Base-by-base conservation (phyloP, 92 coral and sea anemone species). In the Phymanthus crucifer region DNA sequence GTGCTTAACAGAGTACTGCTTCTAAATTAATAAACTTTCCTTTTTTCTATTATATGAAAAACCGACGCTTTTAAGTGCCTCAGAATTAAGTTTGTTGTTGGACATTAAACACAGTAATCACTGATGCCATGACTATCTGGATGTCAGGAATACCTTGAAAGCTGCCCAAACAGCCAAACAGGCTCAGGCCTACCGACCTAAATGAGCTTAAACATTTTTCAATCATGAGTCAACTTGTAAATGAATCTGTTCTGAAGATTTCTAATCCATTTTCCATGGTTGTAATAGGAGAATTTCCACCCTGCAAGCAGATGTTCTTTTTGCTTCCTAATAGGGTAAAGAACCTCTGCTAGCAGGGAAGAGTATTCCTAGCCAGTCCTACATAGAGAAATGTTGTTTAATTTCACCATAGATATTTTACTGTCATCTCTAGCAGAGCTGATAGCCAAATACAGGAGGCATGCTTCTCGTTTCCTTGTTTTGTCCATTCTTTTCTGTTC, bases 131-230 rank as follows among this genome's bases (percentile, higher is more conserved):
- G 67, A 33, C 29, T 61, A 4, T 2, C 19, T 27, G 32, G 29
- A n/a, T 24, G 13, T 2, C 36, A 26, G 68, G 68, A 61, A 61
- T 61, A 27, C 17, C 33, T 27, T 29, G 14, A 24, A 11, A 27
- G 16, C 68, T 12, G 32, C 29, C 34, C 68, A 61, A 61, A 43
- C 34, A 61, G 29, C 34, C 68, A 61, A 61, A 43, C 34, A 61
- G 29, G 68, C 68, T 9, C 35, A 27, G 68, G 68, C 68, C 19
- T 12, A 61, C 68, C 4, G 68, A 61, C 68, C 4, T 24, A 9
- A 61, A 61, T 61, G 27, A 29, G 68, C 68, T 61, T 61, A 61
- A 61, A 61, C 35, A 11, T 61, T 61, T 26, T 61, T 61, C 13
- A 61, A 29, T 61, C 33, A 24, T 27, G 68, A 17, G 19, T 16